A percentile compares a stretch with the other conserved stretches of the same genome.
phyloP scores from a whole-genome alignment of 2,888 invertebrate species.

The Hirtodrosophila alboralis region DNA sequence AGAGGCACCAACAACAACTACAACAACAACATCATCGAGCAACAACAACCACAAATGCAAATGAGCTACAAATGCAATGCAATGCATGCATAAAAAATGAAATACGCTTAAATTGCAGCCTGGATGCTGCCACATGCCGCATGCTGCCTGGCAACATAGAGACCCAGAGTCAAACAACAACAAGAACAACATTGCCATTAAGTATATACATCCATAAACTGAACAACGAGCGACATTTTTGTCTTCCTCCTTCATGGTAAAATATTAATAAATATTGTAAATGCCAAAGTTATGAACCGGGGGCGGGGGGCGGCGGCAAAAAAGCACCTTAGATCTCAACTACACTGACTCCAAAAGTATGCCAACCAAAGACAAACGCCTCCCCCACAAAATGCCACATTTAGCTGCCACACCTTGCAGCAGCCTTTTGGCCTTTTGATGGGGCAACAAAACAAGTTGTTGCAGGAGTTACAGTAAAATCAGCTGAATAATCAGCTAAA shows the following conservation, averaged over 20 bases:
- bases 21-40: constrained; percentile 33
- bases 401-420: constrained; percentile 52
- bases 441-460: neutral
- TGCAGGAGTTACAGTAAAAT: too few species aligned
- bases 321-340: neutral
- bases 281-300: constrained; percentile 63
- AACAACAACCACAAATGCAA: constrained; percentile 67
- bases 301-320: too few species aligned
- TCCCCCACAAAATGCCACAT: constrained; percentile 11
- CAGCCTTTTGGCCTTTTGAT: constrained; percentile 11
- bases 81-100: constrained; percentile 73
- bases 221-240: constrained; percentile 17
- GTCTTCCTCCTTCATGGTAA: constrained; percentile 46
- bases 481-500: too few species aligned
- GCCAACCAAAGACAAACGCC: constrained; percentile 12
- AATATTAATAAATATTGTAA: constrained; percentile 78
- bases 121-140: constrained; percentile 31
- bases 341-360: constrained; percentile 14
- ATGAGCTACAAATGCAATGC: constrained; percentile 77
- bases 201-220: constrained; percentile 45
- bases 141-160: constrained; percentile 10
- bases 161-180: constrained; percentile 21
- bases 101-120: constrained; percentile 68
- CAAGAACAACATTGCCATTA: constrained; percentile 34
- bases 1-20: constrained; percentile 9